Base-by-base conservation (phyloP, 2,797 vertebrate genomes). In the Strix occidentalis region DNA sequence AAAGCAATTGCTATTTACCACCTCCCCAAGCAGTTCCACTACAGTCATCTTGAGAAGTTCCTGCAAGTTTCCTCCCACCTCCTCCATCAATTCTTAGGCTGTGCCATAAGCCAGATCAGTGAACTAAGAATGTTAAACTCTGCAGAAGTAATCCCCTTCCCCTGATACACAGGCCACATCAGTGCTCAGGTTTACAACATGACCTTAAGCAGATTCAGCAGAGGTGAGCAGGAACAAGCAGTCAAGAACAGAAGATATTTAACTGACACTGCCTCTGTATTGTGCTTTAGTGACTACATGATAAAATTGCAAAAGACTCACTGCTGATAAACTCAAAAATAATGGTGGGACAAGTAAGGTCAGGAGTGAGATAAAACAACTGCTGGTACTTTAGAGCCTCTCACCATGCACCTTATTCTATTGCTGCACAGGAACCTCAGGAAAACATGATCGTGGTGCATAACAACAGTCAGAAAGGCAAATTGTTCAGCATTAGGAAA, bases 261-360 rank as follows among this genome's bases (percentile, higher is more conserved):
- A 91, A 79, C 26, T 19, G 82, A 80, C n/a, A 11, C 2, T 53
- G 35, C 23, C 26, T 64, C 50, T 65, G 28, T 33, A 75, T 53
- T 54, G 31, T 68, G 69, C 54, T 78, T 88, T 33, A 84, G 77
- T 5, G 0, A 88, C 28, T 60, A 35, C 48, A 41, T 4, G 50
- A 78, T 81, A 91, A 87, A 94, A 75, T 0, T 85, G 75, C 37
- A 57, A 71, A 85, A 80, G 57, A 85, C 69, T 86, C 48, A 35
- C 45, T 46, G 19, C 61, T 88, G 76, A 94, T 93, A 94, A 91
- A 83, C 76, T 51, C 56, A 80, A 71, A 95, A 91, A 74, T 64
- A 87, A 91, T 14, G 45, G 76, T 46, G 61, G 77, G 54, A 93
- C 88, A 63, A 71, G 60, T 53, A 94, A 93, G 74, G 91, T 86